A percentile compares a stretch with the other conserved stretches of the same genome.
phyloP scores from a whole-genome alignment of 2,113 vertebrate genomes.

The Proteles cristata region DNA sequence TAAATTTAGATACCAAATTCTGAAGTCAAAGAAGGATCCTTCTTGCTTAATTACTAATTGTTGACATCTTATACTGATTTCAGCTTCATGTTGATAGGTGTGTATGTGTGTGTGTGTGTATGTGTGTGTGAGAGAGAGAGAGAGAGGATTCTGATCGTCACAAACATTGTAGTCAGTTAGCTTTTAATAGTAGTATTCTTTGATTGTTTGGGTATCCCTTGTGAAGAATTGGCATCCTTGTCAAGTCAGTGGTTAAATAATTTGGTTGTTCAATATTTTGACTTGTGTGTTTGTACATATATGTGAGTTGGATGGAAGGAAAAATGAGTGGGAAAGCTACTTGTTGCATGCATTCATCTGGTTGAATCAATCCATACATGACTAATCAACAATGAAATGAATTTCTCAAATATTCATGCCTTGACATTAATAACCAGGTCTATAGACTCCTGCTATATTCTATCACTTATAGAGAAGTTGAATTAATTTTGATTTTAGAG shows the following conservation, averaged over 20 bases:
- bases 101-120: background rate
- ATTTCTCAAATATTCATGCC: slow-evolving; percentile 47
- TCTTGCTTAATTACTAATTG: background rate
- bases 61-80: background rate
- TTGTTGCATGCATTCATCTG: background rate
- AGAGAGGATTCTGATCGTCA: background rate
- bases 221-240: background rate
- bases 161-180: background rate
- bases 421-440: slow-evolving; percentile 52
- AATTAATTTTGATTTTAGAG: slow-evolving; percentile 76
- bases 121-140: background rate
- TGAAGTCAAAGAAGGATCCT: background rate
- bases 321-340: background rate
- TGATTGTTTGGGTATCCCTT: background rate
- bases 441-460: background rate
- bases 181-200: background rate
- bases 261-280: background rate
- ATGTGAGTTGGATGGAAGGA: background rate
- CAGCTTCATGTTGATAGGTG: background rate
- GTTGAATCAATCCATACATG: background rate
- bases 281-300: background rate
- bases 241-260: background rate
- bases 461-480: slow-evolving; percentile 32
- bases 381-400: slow-evolving; percentile 25
- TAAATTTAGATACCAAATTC: background rate